Evolutionary conservation across 2,888 invertebrate species (phyloP), one percentile per base, ranked within the genome.

Genomic region (Chloromyia formosa): DNA sequence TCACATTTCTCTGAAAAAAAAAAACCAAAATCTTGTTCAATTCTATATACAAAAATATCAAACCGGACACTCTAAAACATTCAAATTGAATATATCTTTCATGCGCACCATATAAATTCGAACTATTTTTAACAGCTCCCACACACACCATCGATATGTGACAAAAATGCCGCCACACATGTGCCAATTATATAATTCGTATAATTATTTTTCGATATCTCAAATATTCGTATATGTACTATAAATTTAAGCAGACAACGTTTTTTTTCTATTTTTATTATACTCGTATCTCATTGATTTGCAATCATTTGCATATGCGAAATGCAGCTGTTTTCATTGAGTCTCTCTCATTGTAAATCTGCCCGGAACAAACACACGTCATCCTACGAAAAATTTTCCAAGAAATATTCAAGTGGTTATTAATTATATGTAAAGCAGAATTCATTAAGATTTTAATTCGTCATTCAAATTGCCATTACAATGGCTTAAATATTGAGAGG

Each of bases 391-490:
- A 10, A 14, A 22, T 45, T 20, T 49, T 66, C 66, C 49, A 66
- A 45, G 66, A 66, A 66, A 45, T 49, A 66, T 7, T 35, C 12
- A 66, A 66, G 45, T 66, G 49, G 22, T 45, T 66, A 66, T 66
- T 66, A 49, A 66, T 66, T 66, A 49, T 66, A 45, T 66, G 66
- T 66, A 66, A 66, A 66, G 45, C 45, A 66, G 49, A 45, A 66
- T 66, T 45, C 45, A 45, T 49, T 66, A 23, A 49, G 62, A 22
- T 49, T 66, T 66, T 22, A 66, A 66, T 66, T 66, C 66, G 49
- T 42, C 62, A 49, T 66, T 66, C 49, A 49, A 66, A 66, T 66
- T 66, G 66, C 49, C 66, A 66, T 66, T 66, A 66, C 66, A 66
- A 66, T 66, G 16, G 66, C 49, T 66, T 49, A 62, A 62, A 20